Base-by-base conservation (phyloP, 2,797 vertebrate species). In the Allobates femoralis region DNA sequence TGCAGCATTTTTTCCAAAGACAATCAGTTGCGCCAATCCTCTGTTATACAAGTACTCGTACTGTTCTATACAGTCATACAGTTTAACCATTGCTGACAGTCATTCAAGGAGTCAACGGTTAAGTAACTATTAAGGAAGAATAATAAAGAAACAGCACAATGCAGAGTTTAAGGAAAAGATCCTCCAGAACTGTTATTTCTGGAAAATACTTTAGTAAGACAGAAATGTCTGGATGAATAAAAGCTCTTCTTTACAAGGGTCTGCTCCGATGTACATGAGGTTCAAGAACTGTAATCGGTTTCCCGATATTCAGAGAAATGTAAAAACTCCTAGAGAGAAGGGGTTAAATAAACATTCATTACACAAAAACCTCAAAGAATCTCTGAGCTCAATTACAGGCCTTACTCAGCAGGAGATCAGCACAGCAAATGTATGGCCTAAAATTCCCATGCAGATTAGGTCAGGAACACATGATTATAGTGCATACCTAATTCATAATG, bases 391-490 rank as follows among this genome's bases (percentile, higher is more conserved):
- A 62, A 75, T 84, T 62, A 76, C 62, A 84, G n/a, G 15, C 73
- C 56, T 30, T 4, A 58, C 73, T 18, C 71, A 16, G 18, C 73
- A 53, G 73, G 82, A 77, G 82, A 75, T 21, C 58, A 21, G 82
- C 81, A 73, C 67, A 73, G 81, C 67, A 83, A 83, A 73, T 41
- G 64, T 77, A 53, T 62, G 62, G 56, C 74, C 50, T 67, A 69
- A 85, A 55, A 79, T 58, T 56, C 75, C 41, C 28, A 71, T 79
- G 84, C 84, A 85, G 78, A 85, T 80, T 60, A 85, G 84, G 77
- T 62, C 64, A 79, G 76, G 76, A 85, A 71, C 77, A 62, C 76
- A 79, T 30, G 51, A 85, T 77, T 77, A 85, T 60, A 32, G 37
- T 30, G 84, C 66, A 85, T 60, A 85, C 34, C 64, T 73, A 85